These are phyloP conservation scores for Agrochola lota DNA, from an alignment of 2,888 invertebrate genomes.

Conservation along the genomic window DNA sequence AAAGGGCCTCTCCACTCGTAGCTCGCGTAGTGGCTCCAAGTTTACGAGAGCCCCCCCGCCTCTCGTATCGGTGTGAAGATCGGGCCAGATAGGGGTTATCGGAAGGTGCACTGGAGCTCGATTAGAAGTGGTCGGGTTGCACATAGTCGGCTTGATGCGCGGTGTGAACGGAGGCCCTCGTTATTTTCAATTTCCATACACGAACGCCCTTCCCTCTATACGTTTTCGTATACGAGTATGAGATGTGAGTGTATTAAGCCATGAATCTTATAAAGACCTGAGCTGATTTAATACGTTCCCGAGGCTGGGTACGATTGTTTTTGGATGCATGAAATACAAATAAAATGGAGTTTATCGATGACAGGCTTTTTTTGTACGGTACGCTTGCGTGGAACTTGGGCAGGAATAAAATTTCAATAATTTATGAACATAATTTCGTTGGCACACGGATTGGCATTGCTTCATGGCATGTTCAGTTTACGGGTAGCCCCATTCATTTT, in stretches of 20 bases:
- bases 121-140: constrained; percentile 81
- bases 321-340: constrained; percentile 69
- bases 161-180: constrained; percentile 88
- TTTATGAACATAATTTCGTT: constrained; percentile 59
- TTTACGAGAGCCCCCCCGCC: constrained; percentile 79
- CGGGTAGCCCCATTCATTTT: constrained; percentile 36
- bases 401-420: constrained; percentile 62
- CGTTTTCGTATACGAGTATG: constrained; percentile 85
- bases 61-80: constrained; percentile 80
- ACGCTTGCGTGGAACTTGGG: constrained; percentile 58
- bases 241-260: constrained; percentile 87
- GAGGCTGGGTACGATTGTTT: constrained; percentile 73
- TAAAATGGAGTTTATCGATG: constrained; percentile 68
- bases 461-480: constrained; percentile 48
- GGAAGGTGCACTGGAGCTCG: constrained; percentile 80
- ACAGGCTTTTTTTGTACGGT: constrained; percentile 49
- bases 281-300: constrained; percentile 81
- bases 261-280: constrained; percentile 88
- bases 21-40: constrained; percentile 84
- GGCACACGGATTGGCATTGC: constrained; percentile 54
- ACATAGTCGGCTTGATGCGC: constrained; percentile 86
- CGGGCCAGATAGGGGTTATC: constrained; percentile 81
- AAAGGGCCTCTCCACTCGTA: constrained; percentile 88
- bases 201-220: constrained; percentile 85
- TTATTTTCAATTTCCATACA: constrained; percentile 91